Percentiles rank a stretch among this genome's conserved stretches.
Conservation (phyloP, 1,140 invertebrate species). For the Matsumurasca onukii region DNA sequence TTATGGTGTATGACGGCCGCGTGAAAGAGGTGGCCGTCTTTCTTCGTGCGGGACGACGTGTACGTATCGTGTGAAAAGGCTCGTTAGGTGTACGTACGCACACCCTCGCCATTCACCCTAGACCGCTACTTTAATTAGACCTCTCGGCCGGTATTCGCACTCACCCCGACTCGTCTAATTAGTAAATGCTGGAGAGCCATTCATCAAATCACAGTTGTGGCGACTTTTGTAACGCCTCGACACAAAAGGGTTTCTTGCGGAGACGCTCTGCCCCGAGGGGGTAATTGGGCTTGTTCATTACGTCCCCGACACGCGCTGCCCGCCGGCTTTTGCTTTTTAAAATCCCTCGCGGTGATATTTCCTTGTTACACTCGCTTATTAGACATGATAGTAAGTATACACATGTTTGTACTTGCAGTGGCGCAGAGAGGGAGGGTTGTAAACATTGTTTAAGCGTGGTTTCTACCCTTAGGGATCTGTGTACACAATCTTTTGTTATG, state of each 20-base stretch:
- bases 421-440: no score
- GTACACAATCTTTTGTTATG: no score
- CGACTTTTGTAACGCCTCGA: slow-evolving; percentile 15
- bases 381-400: background rate
- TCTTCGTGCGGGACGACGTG: background rate
- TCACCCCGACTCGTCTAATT: slow-evolving; percentile 5
- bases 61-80: slow-evolving; percentile 28
- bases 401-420: no score
- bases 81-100: slow-evolving; percentile 19
- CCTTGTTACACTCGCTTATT: slow-evolving; percentile 1
- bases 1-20: slow-evolving; percentile 21
- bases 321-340: background rate
- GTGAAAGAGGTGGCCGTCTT: slow-evolving; percentile 15
- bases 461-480: no score
- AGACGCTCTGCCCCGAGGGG: slow-evolving; percentile 6
- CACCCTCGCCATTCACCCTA: no score
- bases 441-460: no score
- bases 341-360: slow-evolving; percentile 19
- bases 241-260: slow-evolving; percentile 18
- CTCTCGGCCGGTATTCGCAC: background rate
- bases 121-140: background rate
- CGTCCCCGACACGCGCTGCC: background rate
- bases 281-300: slow-evolving; percentile 25
- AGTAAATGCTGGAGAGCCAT: slow-evolving; percentile 10
- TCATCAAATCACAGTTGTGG: slow-evolving; percentile 10